Conservation (phyloP, 2,113 vertebrate genomes). For the Pelobates fuscus region DNA sequence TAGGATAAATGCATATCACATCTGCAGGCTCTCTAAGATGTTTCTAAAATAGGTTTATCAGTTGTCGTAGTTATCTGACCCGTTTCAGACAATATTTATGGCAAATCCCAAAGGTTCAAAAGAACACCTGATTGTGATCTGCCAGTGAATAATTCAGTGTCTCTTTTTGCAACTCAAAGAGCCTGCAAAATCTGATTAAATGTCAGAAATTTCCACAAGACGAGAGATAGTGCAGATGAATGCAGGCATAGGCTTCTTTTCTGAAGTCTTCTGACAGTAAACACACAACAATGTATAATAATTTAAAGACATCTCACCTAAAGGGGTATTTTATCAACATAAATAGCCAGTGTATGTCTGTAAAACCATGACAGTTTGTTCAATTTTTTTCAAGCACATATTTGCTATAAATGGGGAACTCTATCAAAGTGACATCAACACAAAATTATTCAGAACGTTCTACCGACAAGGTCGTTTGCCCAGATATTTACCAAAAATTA, state of each 20-base stretch:
- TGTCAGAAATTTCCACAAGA: constrained; percentile 33
- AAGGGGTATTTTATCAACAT: not conserved
- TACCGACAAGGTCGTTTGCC: not conserved
- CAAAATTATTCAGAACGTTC: not conserved
- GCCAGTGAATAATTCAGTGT: constrained; percentile 43
- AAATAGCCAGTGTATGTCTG: not conserved
- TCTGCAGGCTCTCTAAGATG: not conserved
- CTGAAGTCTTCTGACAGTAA: constrained; percentile 33
- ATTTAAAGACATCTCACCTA: constrained; percentile 8
- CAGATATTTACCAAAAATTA: no score
- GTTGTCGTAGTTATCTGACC: constrained; percentile 13
- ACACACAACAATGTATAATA: constrained; percentile 3
- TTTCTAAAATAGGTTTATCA: constrained; percentile 19
- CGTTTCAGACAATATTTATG: constrained; percentile 30
- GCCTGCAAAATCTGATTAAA: constrained; percentile 36
- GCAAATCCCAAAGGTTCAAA: constrained; percentile 23
- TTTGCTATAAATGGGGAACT: not conserved
- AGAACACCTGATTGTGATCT: constrained; percentile 37
- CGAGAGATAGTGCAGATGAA: constrained; percentile 32
- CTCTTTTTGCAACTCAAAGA: constrained; percentile 29
- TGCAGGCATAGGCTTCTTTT: constrained; percentile 22
- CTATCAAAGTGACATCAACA: no score
- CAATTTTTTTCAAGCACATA: not conserved
- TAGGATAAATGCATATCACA: not conserved
- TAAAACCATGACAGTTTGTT: not conserved